Evolutionary conservation across 2,113 vertebrate species (phyloP).

Genomic region (Clarias batrachus): DNA sequence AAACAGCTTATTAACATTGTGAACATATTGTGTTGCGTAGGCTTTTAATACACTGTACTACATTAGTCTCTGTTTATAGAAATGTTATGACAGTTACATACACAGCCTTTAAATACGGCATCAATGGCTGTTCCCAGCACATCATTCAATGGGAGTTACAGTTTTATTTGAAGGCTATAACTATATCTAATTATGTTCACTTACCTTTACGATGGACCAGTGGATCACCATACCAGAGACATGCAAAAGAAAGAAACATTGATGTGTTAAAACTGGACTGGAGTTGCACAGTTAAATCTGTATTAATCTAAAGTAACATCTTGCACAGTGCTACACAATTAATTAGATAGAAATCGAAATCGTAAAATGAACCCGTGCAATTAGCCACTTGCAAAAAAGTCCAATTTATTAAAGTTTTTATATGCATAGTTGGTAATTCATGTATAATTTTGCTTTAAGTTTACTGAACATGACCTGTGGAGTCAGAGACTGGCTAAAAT

Average conservation of each 20-base stretch:
- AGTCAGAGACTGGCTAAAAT: no score
- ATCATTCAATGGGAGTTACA: background rate
- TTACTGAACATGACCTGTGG: no score
- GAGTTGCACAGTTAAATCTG: background rate
- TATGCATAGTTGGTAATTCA: no score
- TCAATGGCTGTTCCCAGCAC: background rate
- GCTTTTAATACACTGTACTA: constrained; percentile 1
- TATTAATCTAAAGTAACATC: background rate
- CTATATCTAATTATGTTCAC: constrained; percentile 14
- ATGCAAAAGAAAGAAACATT: constrained; percentile 30
- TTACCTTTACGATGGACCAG: constrained; percentile 41
- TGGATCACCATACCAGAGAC: constrained; percentile 17
- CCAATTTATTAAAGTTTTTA: no score
- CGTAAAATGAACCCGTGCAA: no score
- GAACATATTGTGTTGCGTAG: background rate
- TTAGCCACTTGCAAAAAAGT: no score
- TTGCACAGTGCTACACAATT: background rate
- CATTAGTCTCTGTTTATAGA: background rate
- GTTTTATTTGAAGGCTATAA: background rate
- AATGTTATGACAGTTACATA: background rate
- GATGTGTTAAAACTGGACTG: background rate
- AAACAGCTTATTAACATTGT: background rate
- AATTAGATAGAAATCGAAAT: no score
- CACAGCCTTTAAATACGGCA: background rate
- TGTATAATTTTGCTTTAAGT: no score